Evolutionary conservation across 2,888 invertebrate species (phyloP), one percentile per base, ranked within the genome.

Genomic region (Drosophila leonis): DNA sequence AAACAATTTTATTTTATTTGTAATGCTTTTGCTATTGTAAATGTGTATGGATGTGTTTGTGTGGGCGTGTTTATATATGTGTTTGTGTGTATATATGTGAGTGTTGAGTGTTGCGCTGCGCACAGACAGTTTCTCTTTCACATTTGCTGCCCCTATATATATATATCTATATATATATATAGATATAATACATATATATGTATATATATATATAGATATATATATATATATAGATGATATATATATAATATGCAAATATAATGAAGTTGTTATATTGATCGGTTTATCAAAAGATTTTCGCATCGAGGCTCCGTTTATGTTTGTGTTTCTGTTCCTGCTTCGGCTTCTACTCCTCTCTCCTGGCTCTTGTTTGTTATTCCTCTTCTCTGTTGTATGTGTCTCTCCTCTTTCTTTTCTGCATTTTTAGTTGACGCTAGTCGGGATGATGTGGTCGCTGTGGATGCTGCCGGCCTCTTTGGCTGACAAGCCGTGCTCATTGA

Each of bases 71-170:
- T 57, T 27, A 41, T 65, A 48, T 41, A 2, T 51, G 24, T 59
- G 51, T 73, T 35, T 20, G 13, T 46, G 13, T 54, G 31, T 63
- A n/a, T 33, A n/a, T 63, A 9, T 67, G 12, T 52, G 46, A 46
- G 51, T 56, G 31, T 70, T 64, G 51, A 42, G 63, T 79, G 75
- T 83, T 85, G 81, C 81, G 80, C 82, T 88, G 84, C 84, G 72
- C 82, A 86, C 89, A 86, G 84, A 89, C 87, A 84, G 82, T 78
- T 88, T 89, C 84, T 89, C 84, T 82, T 85, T 83, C 73, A 86
- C 79, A 84, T 79, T 81, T 77, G 77, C 77, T 83, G 89, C 73
- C 87, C 71, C 89, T 72, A 78, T 77, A 83, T 72, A 75, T 59
- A 66, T 72, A 82, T 63, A 76, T 59, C 64, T 69, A 73, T 66